Conservation (phyloP, 2,888 invertebrate species). For the Crossocerus cetratus region DNA sequence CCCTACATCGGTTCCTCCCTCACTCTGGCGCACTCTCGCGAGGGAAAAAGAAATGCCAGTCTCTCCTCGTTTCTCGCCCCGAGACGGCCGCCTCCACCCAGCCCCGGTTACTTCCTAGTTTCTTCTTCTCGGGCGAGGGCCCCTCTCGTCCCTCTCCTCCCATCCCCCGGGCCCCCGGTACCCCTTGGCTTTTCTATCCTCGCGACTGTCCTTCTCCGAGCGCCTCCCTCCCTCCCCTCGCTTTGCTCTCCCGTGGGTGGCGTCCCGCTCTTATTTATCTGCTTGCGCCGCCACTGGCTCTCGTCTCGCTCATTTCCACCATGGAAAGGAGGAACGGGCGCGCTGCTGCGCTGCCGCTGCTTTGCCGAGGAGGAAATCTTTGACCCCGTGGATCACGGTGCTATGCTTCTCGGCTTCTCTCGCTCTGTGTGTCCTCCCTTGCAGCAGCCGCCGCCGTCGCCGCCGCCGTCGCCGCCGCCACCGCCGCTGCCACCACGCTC, state of each 20-base stretch:
- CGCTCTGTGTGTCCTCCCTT: no score
- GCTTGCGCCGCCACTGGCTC: slow-evolving; percentile 52
- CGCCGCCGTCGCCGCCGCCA: not conserved
- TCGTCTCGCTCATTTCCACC: slow-evolving; percentile 59
- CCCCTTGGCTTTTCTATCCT: not conserved
- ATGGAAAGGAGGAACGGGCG: slow-evolving; percentile 45
- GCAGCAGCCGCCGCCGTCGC: slow-evolving; percentile 7
- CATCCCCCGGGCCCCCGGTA: not conserved
- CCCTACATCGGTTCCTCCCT: slow-evolving; percentile 23
- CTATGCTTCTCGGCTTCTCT: slow-evolving; percentile 21
- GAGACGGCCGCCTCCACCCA: slow-evolving; percentile 32
- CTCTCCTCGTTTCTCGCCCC: slow-evolving; percentile 33
- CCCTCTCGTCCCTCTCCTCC: slow-evolving; percentile 11
- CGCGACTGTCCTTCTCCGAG: slow-evolving; percentile 5
- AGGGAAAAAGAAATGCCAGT: slow-evolving; percentile 26
- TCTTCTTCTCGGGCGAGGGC: slow-evolving; percentile 3
- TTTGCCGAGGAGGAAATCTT: slow-evolving; percentile 48
- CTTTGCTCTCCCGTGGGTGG: not conserved
- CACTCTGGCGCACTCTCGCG: slow-evolving; percentile 6
- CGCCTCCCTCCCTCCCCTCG: slow-evolving; percentile 4
- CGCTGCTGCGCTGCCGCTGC: no score
- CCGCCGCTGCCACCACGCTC: slow-evolving; percentile 25
- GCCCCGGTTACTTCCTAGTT: slow-evolving; percentile 7
- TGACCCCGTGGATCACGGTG: slow-evolving; percentile 32
- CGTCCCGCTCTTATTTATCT: slow-evolving; percentile 59